A percentile compares a stretch with the other conserved stretches of the same genome.
phyloP scores from a whole-genome alignment of 2,888 invertebrate genomes.

The Drosophila cyrtoloma region DNA sequence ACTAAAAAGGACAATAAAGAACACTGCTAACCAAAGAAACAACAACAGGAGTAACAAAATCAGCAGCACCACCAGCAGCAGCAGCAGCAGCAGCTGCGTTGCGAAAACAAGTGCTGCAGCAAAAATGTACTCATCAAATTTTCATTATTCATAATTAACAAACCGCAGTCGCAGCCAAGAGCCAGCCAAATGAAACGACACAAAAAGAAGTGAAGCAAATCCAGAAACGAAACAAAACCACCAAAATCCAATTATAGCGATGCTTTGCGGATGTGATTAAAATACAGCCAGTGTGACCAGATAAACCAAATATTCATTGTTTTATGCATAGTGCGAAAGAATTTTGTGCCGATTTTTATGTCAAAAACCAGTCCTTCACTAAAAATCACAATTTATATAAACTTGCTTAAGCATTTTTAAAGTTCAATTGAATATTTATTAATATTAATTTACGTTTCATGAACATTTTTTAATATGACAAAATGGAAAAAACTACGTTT shows the following conservation, averaged over 20 bases:
- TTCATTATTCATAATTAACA: conserved; percentile 79
- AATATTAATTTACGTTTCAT: background rate
- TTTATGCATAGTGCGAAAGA: background rate
- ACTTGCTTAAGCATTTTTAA: too few species aligned
- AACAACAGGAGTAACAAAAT: conserved; percentile 10
- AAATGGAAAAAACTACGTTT: too few species aligned
- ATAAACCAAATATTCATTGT: conserved; percentile 1
- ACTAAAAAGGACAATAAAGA: conserved; percentile 49
- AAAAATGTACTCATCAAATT: conserved; percentile 69
- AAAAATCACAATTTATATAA: too few species aligned
- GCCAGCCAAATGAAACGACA: conserved; percentile 14
- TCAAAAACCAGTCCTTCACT: too few species aligned
- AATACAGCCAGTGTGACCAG: conserved; percentile 53
- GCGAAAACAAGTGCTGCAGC: conserved; percentile 43
- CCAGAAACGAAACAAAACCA: conserved; percentile 43
- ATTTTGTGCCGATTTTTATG: too few species aligned
- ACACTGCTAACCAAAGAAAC: conserved; percentile 12
- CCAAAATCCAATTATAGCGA: conserved; percentile 59
- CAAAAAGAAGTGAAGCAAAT: background rate
- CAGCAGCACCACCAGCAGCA: conserved; percentile 11
- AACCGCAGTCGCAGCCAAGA: conserved; percentile 65
- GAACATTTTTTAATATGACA: too few species aligned
- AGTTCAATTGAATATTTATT: too few species aligned
- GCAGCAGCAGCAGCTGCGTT: conserved; percentile 19
- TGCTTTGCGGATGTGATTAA: conserved; percentile 52